A percentile compares a stretch with the other conserved stretches of the same genome.
These are phyloP conservation scores for Heliconius ethilla DNA, from an alignment of 2,888 invertebrate genomes.

Conservation along the genomic window DNA sequence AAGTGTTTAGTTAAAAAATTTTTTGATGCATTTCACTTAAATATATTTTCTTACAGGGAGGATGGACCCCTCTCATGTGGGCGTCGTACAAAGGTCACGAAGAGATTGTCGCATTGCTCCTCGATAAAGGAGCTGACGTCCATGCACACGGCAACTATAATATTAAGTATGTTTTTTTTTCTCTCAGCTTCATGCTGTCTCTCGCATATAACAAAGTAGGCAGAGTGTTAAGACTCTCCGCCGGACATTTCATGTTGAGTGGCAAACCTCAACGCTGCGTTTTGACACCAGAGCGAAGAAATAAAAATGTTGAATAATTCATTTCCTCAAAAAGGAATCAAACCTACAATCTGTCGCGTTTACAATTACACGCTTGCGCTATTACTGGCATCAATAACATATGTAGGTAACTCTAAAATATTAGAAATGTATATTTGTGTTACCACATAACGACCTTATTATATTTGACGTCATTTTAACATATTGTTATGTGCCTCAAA, in stretches of 20 bases:
- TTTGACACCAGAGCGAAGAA: too few relatives aligned
- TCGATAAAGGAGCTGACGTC: slow-evolving; percentile 95
- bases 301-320: too few relatives aligned
- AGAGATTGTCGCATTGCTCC: slow-evolving; percentile 87
- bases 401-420: too few relatives aligned
- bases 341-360: too few relatives aligned
- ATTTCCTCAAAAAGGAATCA: too few relatives aligned
- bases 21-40: not conserved
- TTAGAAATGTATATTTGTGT: not conserved
- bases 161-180: slow-evolving; percentile 77
- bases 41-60: slow-evolving; percentile 84
- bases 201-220: too few relatives aligned
- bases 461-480: not conserved
- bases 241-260: too few relatives aligned
- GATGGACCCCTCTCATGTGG: slow-evolving; percentile 99
- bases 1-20: not conserved
- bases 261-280: too few relatives aligned
- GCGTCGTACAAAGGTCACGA: slow-evolving; percentile 95
- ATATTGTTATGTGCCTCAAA: not conserved
- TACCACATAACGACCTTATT: not conserved
- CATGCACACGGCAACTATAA: slow-evolving; percentile 98
- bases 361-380: too few relatives aligned
- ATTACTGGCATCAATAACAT: too few relatives aligned
- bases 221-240: too few relatives aligned
- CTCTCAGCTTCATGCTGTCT: too few relatives aligned